Percentiles rank a stretch among this genome's conserved stretches.
phyloP scores from a whole-genome alignment of 2,797 vertebrate species.

The Sebastes kiyomatsui region DNA sequence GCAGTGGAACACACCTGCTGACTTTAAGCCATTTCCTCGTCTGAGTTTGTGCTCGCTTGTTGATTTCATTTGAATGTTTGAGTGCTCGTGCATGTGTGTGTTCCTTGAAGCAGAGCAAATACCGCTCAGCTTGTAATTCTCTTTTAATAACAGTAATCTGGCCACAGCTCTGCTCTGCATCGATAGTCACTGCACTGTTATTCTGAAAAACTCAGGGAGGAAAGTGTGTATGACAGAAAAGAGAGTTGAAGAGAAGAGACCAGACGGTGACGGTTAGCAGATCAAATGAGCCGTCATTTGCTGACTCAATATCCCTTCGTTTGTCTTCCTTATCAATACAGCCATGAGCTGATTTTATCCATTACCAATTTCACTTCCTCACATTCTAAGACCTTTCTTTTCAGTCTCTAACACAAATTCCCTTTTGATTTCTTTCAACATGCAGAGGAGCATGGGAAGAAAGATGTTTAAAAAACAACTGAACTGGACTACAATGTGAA shows the following conservation, averaged over 20 bases:
- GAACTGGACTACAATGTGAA: no score
- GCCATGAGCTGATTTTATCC: constrained; percentile 10
- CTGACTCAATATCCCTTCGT: constrained; percentile 1
- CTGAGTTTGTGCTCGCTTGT: not conserved
- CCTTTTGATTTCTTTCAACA: not conserved
- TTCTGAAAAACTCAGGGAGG: constrained; percentile 22
- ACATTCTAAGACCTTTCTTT: not conserved
- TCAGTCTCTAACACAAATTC: not conserved
- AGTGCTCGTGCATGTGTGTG: constrained; percentile 14
- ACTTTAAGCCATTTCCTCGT: not conserved
- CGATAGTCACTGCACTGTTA: constrained; percentile 40
- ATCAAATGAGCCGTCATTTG: constrained; percentile 43
- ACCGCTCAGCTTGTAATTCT: constrained; percentile 51
- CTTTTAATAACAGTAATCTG: constrained; percentile 69
- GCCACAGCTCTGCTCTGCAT: constrained; percentile 41
- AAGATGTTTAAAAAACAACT: no score
- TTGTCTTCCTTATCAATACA: constrained; percentile 18
- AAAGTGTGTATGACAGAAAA: constrained; percentile 22
- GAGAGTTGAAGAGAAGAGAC: constrained; percentile 6
- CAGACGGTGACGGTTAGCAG: not conserved
- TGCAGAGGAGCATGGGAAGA: not conserved
- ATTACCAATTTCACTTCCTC: not conserved
- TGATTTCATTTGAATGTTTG: not conserved
- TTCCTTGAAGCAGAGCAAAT: constrained; percentile 13
- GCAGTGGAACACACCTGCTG: not conserved